Conservation (phyloP, 2,888 invertebrate species). For the Cotesia congregata region DNA sequence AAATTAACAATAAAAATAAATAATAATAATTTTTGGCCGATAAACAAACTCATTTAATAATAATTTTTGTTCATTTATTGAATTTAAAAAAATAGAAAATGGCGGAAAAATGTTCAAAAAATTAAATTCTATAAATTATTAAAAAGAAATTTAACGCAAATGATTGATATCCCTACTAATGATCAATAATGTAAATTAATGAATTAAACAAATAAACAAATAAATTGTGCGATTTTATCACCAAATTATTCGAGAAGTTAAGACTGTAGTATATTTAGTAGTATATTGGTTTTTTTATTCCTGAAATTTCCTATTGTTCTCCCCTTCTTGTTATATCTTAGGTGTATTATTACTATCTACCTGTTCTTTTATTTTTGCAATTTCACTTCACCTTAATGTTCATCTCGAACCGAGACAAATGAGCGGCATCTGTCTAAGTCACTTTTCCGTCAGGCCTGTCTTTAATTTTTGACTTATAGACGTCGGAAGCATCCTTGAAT, state of each 20-base stretch:
- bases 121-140: too few species aligned
- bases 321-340: conserved; percentile 33
- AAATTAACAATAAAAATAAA: too few species aligned
- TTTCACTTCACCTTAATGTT: conserved; percentile 52
- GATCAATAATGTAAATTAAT: not conserved
- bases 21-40: too few species aligned
- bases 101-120: too few species aligned
- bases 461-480: conserved; percentile 62
- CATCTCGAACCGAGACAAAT: conserved; percentile 69
- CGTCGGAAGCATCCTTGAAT: not conserved
- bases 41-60: too few species aligned
- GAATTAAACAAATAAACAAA: conserved; percentile 55
- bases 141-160: too few species aligned
- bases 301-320: conserved; percentile 57
- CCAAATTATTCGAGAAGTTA: conserved; percentile 51
- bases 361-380: conserved; percentile 32
- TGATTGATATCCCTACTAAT: not conserved
- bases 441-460: conserved; percentile 68
- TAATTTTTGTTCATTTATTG: too few species aligned
- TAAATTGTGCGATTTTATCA: conserved; percentile 63
- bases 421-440: conserved; percentile 70
- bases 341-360: conserved; percentile 11
- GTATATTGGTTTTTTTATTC: conserved; percentile 59
- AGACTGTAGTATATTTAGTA: conserved; percentile 40
- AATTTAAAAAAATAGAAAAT: too few species aligned